phyloP scores from a whole-genome alignment of 2,797 vertebrate species.

The Amphiprion clarkii region DNA sequence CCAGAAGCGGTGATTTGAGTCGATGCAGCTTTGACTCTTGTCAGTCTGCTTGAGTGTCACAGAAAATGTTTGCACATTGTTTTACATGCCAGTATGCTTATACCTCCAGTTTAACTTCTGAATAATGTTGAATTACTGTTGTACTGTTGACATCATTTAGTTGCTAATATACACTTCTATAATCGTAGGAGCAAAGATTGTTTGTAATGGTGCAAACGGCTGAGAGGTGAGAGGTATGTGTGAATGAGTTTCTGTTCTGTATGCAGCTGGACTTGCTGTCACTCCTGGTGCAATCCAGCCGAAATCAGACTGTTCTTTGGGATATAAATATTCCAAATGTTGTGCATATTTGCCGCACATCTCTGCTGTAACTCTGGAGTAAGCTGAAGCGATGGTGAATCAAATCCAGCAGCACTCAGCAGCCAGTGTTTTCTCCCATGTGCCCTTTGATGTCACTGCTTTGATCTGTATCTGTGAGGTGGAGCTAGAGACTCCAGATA shows the following conservation, averaged over 20 bases:
- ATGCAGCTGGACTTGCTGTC: no score
- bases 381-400: neutral
- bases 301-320: neutral
- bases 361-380: constrained; percentile 4
- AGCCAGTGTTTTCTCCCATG: constrained; percentile 39
- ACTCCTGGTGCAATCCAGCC: no score
- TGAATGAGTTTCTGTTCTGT: no score
- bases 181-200: neutral
- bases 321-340: neutral
- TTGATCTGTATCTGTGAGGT: constrained; percentile 56
- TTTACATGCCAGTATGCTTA: constrained; percentile 2
- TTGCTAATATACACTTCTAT: neutral
- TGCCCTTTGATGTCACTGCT: constrained; percentile 43
- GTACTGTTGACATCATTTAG: neutral
- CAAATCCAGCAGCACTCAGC: constrained; percentile 19
- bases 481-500: constrained; percentile 36
- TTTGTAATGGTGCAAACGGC: neutral
- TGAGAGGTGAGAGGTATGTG: neutral
- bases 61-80: constrained; percentile 12
- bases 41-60: constrained; percentile 4
- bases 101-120: neutral
- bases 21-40: neutral
- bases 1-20: no score
- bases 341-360: neutral
- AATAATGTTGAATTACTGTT: constrained; percentile 14